Conservation (phyloP, 2,888 invertebrate species). For the Auanema sp. region DNA sequence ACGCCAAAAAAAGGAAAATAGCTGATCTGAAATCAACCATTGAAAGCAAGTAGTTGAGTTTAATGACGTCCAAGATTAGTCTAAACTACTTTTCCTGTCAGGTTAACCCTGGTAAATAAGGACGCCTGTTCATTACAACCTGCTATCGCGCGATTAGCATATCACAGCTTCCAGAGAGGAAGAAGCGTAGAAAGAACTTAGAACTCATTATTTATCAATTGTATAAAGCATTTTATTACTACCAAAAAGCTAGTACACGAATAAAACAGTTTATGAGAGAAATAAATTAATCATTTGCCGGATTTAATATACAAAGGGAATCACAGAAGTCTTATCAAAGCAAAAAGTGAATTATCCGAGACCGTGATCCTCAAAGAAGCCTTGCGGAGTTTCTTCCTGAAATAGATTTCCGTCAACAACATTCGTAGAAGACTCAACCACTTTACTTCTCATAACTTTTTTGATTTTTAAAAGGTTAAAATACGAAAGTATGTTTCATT, state of each 20-base stretch:
- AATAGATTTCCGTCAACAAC: conserved; percentile 18
- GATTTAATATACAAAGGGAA: conserved; percentile 2
- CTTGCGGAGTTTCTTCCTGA: conserved; percentile 98
- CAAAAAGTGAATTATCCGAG: conserved; percentile 74
- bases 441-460: neutral
- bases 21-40: too few species aligned
- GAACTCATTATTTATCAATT: too few species aligned
- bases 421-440: neutral
- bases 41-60: too few species aligned
- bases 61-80: too few species aligned
- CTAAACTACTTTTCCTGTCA: too few species aligned
- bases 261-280: neutral
- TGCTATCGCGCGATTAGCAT: too few species aligned
- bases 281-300: neutral
- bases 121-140: too few species aligned
- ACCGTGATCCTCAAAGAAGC: conserved; percentile 98
- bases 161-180: too few species aligned
- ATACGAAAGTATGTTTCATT: neutral
- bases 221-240: neutral
- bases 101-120: too few species aligned
- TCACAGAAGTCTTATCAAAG: neutral
- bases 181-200: too few species aligned
- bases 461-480: conserved; percentile 2
- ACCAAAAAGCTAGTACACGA: neutral
- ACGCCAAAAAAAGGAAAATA: too few species aligned